These are phyloP conservation scores for Adelphocoris suturalis DNA, from an alignment of 2,888 invertebrate species.

Conservation along the genomic window DNA sequence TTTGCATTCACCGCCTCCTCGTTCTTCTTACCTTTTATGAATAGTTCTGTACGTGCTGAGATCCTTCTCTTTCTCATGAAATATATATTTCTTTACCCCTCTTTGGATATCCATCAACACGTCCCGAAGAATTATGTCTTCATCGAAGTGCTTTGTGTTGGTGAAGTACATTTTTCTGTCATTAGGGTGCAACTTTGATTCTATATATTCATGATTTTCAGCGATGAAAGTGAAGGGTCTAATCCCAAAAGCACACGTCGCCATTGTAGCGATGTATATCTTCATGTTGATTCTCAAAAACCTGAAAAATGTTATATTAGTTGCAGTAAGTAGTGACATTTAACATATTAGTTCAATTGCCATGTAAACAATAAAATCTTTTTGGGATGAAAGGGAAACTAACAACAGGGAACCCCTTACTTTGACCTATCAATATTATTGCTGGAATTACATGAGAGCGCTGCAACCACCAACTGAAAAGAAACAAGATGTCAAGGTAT, in stretches of 20 bases:
- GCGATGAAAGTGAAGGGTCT: slow-evolving; percentile 55
- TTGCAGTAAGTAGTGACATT: too few species aligned
- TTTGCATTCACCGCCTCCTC: too few species aligned
- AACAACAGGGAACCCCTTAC: too few species aligned
- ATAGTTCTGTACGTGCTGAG: background rate
- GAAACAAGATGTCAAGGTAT: too few species aligned
- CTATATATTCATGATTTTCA: slow-evolving; percentile 53
- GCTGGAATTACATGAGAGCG: too few species aligned
- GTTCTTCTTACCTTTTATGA: slow-evolving; percentile 34
- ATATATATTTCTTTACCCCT: slow-evolving; percentile 69
- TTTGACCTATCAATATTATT: too few species aligned
- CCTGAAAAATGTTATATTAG: slow-evolving; percentile 39
- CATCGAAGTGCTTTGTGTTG: background rate
- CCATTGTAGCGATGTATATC: slow-evolving; percentile 67
- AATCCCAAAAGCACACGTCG: slow-evolving; percentile 59
- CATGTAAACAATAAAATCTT: too few species aligned
- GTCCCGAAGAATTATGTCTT: background rate
- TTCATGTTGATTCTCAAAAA: slow-evolving; percentile 66
- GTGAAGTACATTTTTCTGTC: slow-evolving; percentile 53
- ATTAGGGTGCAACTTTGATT: background rate
- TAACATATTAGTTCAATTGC: too few species aligned
- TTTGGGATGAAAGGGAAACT: too few species aligned
- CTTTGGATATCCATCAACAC: slow-evolving; percentile 24
- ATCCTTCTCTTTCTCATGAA: slow-evolving; percentile 71
- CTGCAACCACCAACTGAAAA: too few species aligned